phyloP scores from a whole-genome alignment of 53 echinoderm and acorn worm genomes.

The Echinometra lucunter region DNA sequence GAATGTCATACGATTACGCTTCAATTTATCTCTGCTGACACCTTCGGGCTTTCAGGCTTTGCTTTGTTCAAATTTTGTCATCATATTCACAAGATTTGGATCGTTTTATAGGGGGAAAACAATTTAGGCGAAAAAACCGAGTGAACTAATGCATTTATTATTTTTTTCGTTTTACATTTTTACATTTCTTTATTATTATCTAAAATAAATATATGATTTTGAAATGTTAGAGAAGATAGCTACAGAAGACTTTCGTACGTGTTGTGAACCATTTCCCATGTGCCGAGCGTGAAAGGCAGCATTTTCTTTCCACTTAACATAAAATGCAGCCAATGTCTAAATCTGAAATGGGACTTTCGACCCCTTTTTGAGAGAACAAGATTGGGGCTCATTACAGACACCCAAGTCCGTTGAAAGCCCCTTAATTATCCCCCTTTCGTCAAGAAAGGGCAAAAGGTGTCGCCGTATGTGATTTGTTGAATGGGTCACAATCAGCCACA shows the following conservation, averaged over 20 bases:
- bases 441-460: slow-evolving; percentile 19
- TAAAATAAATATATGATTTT: too few species aligned
- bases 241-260: too few species aligned
- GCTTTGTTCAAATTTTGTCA: not conserved
- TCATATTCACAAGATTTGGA: not conserved
- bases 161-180: too few species aligned
- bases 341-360: not conserved
- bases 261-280: too few species aligned
- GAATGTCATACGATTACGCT: not conserved
- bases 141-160: too few species aligned
- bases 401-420: not conserved
- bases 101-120: not conserved
- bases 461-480: slow-evolving; percentile 8
- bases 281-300: too few species aligned
- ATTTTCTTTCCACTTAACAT: not conserved
- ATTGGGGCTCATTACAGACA: slow-evolving; percentile 22
- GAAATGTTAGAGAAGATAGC: too few species aligned
- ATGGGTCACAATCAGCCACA: not conserved
- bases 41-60: too few species aligned
- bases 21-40: not conserved
- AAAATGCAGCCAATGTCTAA: not conserved
- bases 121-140: too few species aligned
- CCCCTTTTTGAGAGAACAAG: not conserved
- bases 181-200: too few species aligned
- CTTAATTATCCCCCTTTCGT: not conserved